A percentile compares a stretch with the other conserved stretches of the same genome.
These are phyloP conservation scores for Andrena marginata DNA, from an alignment of 2,888 invertebrate species.

Conservation along the genomic window DNA sequence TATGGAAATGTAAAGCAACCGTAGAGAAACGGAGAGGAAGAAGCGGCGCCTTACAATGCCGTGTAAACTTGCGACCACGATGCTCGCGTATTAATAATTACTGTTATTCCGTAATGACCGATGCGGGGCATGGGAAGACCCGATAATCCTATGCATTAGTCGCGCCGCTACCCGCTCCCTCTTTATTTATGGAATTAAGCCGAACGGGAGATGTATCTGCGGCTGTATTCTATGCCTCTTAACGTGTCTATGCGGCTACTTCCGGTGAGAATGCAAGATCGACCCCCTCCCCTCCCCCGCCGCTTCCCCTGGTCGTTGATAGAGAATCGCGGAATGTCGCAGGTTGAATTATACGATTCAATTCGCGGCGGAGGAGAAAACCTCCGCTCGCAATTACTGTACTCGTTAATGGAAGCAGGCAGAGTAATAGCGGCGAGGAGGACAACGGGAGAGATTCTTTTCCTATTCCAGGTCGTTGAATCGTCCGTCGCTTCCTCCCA, in stretches of 20 bases:
- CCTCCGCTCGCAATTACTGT: constrained; percentile 70
- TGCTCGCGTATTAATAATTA: constrained; percentile 84
- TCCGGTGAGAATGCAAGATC: constrained; percentile 77
- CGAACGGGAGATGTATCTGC: constrained; percentile 78
- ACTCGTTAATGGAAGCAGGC: constrained; percentile 70
- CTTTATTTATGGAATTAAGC: constrained; percentile 81
- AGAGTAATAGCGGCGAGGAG: constrained; percentile 67
- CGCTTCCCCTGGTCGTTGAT: constrained; percentile 53
- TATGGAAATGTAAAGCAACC: constrained; percentile 55
- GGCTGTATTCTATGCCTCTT: constrained; percentile 71
- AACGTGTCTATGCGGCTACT: constrained; percentile 68
- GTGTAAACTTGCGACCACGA: constrained; percentile 68
- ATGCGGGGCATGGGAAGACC: constrained; percentile 84
- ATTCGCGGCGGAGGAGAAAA: constrained; percentile 66
- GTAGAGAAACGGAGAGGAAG: constrained; percentile 25
- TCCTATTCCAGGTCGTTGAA: constrained; percentile 68
- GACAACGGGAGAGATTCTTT: constrained; percentile 69
- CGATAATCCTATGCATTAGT: constrained; percentile 85
- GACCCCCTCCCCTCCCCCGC: constrained; percentile 14
- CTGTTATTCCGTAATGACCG: constrained; percentile 84
- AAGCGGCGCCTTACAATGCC: constrained; percentile 75
- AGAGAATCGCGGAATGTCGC: constrained; percentile 73
- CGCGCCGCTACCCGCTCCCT: constrained; percentile 71
- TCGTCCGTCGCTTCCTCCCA: constrained; percentile 57
- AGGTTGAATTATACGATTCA: constrained; percentile 71